phyloP scores from a whole-genome alignment of 2,113 vertebrate species.

The Thomomys bottae region DNA sequence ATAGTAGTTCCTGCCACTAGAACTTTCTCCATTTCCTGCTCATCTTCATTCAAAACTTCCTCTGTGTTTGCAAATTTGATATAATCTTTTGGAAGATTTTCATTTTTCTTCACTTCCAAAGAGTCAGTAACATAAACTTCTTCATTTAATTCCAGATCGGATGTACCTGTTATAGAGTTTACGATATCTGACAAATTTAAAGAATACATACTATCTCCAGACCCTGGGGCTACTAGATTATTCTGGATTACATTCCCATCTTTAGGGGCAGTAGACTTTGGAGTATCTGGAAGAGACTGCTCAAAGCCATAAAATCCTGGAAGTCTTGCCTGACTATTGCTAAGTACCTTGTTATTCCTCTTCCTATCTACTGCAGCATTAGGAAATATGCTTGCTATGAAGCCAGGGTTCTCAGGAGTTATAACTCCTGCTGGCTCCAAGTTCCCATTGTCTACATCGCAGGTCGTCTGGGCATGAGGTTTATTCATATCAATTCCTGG shows the following conservation, averaged over 20 bases:
- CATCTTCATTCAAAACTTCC: conserved; percentile 52
- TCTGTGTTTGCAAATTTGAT: conserved; percentile 46
- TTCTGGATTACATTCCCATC: conserved; percentile 59
- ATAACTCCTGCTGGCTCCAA: conserved; percentile 16
- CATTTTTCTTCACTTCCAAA: conserved; percentile 73
- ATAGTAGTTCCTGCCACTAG: conserved; percentile 63
- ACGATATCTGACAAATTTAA: conserved; percentile 56
- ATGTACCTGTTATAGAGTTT: conserved; percentile 44
- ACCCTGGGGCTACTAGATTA: conserved; percentile 34
- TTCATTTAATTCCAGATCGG: conserved; percentile 69
- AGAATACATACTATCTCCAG: conserved; percentile 53
- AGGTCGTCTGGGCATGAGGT: neutral
- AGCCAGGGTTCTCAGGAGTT: conserved; percentile 55
- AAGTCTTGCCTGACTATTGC: neutral
- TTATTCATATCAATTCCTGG: neutral
- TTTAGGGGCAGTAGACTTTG: conserved; percentile 27
- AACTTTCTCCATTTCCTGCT: conserved; percentile 72
- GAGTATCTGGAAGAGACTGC: conserved; percentile 17
- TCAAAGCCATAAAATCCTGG: conserved; percentile 15
- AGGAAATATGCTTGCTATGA: conserved; percentile 51
- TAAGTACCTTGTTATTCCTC: conserved; percentile 23
- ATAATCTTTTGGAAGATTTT: conserved; percentile 63
- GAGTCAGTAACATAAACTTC: conserved; percentile 55
- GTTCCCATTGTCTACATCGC: conserved; percentile 24
- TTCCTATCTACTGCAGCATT: conserved; percentile 27